A percentile compares a stretch with the other conserved stretches of the same genome.
phyloP scores from a whole-genome alignment of 2,888 invertebrate genomes.

The Ligdia adustata region DNA sequence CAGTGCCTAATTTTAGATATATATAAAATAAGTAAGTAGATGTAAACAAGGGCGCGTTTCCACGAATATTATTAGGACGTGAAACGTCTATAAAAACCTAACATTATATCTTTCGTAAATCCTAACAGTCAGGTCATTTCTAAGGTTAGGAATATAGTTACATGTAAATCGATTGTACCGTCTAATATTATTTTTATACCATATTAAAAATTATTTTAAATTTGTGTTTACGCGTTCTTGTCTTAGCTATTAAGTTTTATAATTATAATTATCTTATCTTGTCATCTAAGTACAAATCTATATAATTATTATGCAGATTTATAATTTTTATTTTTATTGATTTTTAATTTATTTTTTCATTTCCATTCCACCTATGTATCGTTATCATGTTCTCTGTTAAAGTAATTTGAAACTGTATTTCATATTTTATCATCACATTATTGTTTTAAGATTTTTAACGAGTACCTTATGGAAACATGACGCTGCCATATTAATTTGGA shows the following conservation, averaged over 20 bases:
- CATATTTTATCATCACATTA: slow-evolving; percentile 27
- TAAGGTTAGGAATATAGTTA: too few relatives aligned
- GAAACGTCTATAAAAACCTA: too few relatives aligned
- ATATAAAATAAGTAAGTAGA: too few relatives aligned
- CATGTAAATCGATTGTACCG: too few relatives aligned
- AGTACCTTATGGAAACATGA: slow-evolving; percentile 27
- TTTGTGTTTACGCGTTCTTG: slow-evolving; percentile 22
- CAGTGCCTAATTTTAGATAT: too few relatives aligned
- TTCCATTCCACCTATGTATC: slow-evolving; percentile 36
- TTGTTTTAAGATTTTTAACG: slow-evolving; percentile 19
- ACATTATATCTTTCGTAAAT: too few relatives aligned
- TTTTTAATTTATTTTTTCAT: slow-evolving; percentile 28
- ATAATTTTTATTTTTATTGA: too few relatives aligned
- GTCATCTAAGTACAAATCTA: slow-evolving; percentile 35
- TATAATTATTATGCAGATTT: slow-evolving; percentile 27
- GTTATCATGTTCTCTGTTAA: slow-evolving; percentile 23
- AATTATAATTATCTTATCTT: slow-evolving; percentile 20
- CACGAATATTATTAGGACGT: too few relatives aligned
- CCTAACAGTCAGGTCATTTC: too few relatives aligned
- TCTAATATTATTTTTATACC: too few relatives aligned
- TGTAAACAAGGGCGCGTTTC: slow-evolving; percentile 8
- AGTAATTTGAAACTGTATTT: slow-evolving; percentile 25
- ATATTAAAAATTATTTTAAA: too few relatives aligned
- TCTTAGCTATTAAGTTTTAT: slow-evolving; percentile 14
- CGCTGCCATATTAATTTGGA: slow-evolving; percentile 53